Evolutionary conservation across 2,113 vertebrate species (phyloP).

Genomic region (Shinisaurus crocodilurus): DNA sequence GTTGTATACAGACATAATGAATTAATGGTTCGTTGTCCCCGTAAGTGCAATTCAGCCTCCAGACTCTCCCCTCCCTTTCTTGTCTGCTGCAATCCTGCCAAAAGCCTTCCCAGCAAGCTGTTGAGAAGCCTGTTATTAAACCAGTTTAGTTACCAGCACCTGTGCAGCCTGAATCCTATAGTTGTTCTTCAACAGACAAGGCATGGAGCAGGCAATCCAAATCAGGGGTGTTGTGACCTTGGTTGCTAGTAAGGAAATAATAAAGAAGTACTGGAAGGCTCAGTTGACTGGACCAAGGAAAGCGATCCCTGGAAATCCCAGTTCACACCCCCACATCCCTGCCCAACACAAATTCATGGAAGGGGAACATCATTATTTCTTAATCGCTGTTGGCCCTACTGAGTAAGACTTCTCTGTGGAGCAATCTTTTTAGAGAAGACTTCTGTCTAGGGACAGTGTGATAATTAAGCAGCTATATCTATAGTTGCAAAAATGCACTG

Average conservation of each 20-base stretch:
- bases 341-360: neutral
- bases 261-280: neutral
- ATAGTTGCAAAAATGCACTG: neutral
- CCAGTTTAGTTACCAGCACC: neutral
- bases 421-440: too few relatives aligned
- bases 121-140: neutral
- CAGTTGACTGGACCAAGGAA: neutral
- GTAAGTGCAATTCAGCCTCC: neutral
- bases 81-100: neutral
- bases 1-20: neutral
- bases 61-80: neutral
- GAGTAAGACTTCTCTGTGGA: neutral
- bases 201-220: neutral
- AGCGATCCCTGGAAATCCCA: neutral
- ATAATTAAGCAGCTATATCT: conserved; percentile 20
- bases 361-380: neutral
- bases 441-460: neutral
- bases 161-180: neutral
- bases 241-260: neutral
- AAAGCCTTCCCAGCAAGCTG: neutral
- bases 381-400: too few relatives aligned
- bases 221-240: neutral
- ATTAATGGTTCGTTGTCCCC: neutral
- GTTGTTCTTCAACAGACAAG: neutral
- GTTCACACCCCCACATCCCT: neutral